These are phyloP conservation scores for Pheosia tremula DNA, from an alignment of 2,888 invertebrate genomes.

Conservation along the genomic window DNA sequence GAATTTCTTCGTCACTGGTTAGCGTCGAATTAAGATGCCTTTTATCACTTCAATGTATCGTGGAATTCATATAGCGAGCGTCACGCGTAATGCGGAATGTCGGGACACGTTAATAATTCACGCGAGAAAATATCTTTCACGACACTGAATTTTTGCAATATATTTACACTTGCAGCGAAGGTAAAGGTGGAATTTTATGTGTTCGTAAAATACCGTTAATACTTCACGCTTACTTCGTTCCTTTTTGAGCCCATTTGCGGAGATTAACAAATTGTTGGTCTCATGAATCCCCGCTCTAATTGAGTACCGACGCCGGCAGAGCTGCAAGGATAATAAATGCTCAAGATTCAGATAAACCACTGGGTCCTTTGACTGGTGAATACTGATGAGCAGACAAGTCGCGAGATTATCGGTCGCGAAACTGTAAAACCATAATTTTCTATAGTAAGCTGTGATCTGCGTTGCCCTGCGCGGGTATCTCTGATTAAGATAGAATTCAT, in stretches of 20 bases:
- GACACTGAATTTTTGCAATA: slow-evolving; percentile 58
- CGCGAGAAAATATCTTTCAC: slow-evolving; percentile 69
- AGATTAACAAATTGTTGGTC: slow-evolving; percentile 65
- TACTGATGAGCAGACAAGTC: slow-evolving; percentile 64
- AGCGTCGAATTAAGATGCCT: slow-evolving; percentile 58
- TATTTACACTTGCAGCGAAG: slow-evolving; percentile 42
- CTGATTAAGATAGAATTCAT: slow-evolving; percentile 38
- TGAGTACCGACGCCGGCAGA: slow-evolving; percentile 55
- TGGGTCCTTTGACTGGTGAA: slow-evolving; percentile 63
- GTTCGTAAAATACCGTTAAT: slow-evolving; percentile 45
- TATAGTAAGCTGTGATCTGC: slow-evolving; percentile 52
- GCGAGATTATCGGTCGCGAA: slow-evolving; percentile 50
- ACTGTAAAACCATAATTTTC: slow-evolving; percentile 62
- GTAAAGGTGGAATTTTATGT: slow-evolving; percentile 41
- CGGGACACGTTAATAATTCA: slow-evolving; percentile 68
- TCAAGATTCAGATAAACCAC: slow-evolving; percentile 68
- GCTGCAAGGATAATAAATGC: slow-evolving; percentile 64
- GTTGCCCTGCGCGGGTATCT: slow-evolving; percentile 41
- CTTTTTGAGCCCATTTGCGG: slow-evolving; percentile 46
- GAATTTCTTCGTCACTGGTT: slow-evolving; percentile 30
- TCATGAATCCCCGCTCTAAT: slow-evolving; percentile 44
- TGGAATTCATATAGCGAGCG: slow-evolving; percentile 51
- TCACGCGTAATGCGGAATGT: slow-evolving; percentile 63
- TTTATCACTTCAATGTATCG: slow-evolving; percentile 49
- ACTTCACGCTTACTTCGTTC: slow-evolving; percentile 36